These are phyloP conservation scores for Paralichthys olivaceus DNA, from an alignment of 2,113 vertebrate species.

Conservation along the genomic window DNA sequence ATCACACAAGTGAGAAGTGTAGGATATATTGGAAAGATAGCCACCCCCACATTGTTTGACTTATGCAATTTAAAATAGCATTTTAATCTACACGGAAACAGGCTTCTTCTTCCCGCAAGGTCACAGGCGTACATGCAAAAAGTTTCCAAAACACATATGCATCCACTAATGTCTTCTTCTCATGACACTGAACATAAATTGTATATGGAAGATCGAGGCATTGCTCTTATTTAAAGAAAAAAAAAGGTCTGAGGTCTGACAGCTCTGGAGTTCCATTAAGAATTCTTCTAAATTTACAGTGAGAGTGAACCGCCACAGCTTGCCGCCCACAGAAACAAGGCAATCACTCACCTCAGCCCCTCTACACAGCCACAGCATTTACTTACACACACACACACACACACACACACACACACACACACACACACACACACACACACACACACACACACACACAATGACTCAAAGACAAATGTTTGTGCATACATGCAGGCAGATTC, in stretches of 20 bases:
- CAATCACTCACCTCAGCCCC: conserved; percentile 76
- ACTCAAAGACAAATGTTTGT: conserved; percentile 26
- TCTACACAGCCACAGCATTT: conserved; percentile 46
- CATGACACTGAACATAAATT: conserved; percentile 22
- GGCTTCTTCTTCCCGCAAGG: neutral
- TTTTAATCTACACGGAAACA: neutral
- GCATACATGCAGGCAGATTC: conserved; percentile 30
- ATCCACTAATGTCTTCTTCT: conserved; percentile 1
- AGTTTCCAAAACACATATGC: neutral
- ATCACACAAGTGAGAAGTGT: neutral
- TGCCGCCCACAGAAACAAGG: conserved; percentile 72
- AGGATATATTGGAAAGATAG: neutral
- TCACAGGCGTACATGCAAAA: neutral
- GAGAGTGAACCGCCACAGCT: conserved; percentile 68
- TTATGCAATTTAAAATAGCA: neutral
- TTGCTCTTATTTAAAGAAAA: neutral
- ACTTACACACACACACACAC: conserved; percentile 9
- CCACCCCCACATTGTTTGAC: neutral
- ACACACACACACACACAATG: conserved; percentile 4
- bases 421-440: conserved; percentile 6
- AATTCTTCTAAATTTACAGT: conserved; percentile 75
- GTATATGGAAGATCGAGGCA: conserved; percentile 1
- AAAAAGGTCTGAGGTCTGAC: conserved; percentile 51
- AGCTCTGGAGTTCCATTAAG: conserved; percentile 70
- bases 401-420: conserved; percentile 25